Conservation (phyloP, 2,797 vertebrate species). For the Fringilla coelebs region DNA sequence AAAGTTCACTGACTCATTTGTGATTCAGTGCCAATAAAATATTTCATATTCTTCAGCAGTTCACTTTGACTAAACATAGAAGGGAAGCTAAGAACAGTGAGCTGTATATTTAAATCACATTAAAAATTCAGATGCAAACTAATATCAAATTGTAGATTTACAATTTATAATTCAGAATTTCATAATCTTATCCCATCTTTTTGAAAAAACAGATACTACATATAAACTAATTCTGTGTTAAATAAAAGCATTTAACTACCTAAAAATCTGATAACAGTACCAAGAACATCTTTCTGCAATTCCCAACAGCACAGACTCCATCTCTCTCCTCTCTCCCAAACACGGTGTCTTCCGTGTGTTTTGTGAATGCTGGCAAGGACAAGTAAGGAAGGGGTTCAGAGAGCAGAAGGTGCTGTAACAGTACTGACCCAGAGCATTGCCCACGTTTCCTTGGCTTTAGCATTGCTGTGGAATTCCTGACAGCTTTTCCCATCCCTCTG, state of each 20-base stretch:
- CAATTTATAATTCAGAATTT: background rate
- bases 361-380: background rate
- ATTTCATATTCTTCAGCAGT: slow-evolving; percentile 73
- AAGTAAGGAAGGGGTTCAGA: background rate
- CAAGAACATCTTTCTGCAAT: background rate
- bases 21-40: slow-evolving; percentile 70
- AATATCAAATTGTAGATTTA: background rate
- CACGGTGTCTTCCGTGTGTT: fast-evolving
- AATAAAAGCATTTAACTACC: background rate
- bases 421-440: background rate
- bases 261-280: background rate
- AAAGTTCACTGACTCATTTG: slow-evolving; percentile 63
- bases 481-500: background rate
- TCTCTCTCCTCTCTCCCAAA: background rate
- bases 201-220: background rate
- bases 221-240: background rate
- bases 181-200: background rate
- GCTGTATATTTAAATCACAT: slow-evolving; percentile 37
- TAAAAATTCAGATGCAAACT: background rate
- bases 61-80: slow-evolving; percentile 72
- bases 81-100: slow-evolving; percentile 43
- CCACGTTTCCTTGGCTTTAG: background rate
- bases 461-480: background rate
- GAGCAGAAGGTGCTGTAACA: background rate
- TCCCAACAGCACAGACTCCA: background rate